phyloP scores from a whole-genome alignment of 2,113 vertebrate genomes.

The Passerina amoena region DNA sequence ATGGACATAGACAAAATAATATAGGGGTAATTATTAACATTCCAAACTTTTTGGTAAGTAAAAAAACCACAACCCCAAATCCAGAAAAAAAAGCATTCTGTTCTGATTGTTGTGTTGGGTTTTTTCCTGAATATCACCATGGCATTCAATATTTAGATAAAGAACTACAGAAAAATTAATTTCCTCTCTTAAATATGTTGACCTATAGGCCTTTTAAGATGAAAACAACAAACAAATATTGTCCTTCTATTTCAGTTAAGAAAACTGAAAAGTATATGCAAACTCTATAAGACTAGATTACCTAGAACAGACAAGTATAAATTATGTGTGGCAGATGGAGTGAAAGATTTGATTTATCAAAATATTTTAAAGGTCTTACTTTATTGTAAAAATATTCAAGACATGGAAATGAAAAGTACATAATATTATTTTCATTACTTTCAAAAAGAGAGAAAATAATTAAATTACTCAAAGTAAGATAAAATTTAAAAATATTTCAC shows the following conservation, averaged over 20 bases:
- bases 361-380: not conserved
- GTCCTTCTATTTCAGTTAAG: not conserved
- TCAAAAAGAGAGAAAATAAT: not conserved
- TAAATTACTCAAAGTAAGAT: not conserved
- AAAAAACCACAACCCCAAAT: not conserved
- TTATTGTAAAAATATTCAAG: not conserved
- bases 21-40: not conserved
- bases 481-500: not conserved
- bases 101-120: not conserved
- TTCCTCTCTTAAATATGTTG: not conserved
- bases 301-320: not conserved
- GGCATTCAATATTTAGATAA: not conserved
- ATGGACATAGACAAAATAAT: not conserved
- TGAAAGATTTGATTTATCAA: not conserved
- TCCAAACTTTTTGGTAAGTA: not conserved
- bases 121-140: not conserved
- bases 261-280: conserved; percentile 39
- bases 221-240: conserved; percentile 17
- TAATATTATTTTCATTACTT: not conserved
- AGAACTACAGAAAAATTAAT: not conserved
- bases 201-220: conserved; percentile 1
- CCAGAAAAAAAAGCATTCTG: not conserved
- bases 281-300: not conserved
- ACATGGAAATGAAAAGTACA: not conserved
- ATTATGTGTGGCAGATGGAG: not conserved